These are phyloP conservation scores for Bembecia ichneumoniformis DNA, from an alignment of 2,888 invertebrate genomes.

Conservation along the genomic window DNA sequence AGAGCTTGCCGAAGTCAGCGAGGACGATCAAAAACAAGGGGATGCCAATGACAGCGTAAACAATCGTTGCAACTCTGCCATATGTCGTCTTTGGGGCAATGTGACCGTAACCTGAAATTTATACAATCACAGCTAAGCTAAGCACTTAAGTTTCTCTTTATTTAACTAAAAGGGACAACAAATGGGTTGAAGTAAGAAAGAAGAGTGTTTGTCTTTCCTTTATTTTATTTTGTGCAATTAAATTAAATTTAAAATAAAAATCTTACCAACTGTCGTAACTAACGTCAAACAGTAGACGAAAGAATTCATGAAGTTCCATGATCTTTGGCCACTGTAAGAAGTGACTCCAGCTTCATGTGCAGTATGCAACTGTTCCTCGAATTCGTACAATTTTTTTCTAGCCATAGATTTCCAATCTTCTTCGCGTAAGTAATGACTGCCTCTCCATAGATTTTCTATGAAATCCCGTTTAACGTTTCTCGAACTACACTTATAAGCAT, in stretches of 20 bases:
- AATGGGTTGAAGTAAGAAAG: not conserved
- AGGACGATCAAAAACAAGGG: conserved; percentile 94
- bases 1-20: conserved; percentile 94
- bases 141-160: not conserved
- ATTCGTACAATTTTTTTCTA: conserved; percentile 82
- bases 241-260: conserved; percentile 2
- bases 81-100: conserved; percentile 91
- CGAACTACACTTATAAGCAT: conserved; percentile 89
- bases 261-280: conserved; percentile 91
- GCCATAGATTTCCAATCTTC: conserved; percentile 93
- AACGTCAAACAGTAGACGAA: conserved; percentile 89
- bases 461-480: conserved; percentile 89
- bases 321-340: conserved; percentile 85
- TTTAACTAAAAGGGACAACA: not conserved
- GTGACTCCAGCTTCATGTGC: conserved; percentile 89
- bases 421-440: conserved; percentile 85
- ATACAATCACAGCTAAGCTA: not conserved
- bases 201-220: not conserved
- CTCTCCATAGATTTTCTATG: conserved; percentile 85
- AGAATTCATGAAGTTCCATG: conserved; percentile 91
- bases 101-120: conserved; percentile 91
- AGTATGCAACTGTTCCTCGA: conserved; percentile 87
- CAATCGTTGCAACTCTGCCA: conserved; percentile 89
- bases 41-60: conserved; percentile 95
- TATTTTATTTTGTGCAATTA: too few species aligned